Percentiles rank a stretch among this genome's conserved stretches.
These are phyloP conservation scores for Muscina levida DNA, from an alignment of 2,888 invertebrate genomes.

Conservation along the genomic window DNA sequence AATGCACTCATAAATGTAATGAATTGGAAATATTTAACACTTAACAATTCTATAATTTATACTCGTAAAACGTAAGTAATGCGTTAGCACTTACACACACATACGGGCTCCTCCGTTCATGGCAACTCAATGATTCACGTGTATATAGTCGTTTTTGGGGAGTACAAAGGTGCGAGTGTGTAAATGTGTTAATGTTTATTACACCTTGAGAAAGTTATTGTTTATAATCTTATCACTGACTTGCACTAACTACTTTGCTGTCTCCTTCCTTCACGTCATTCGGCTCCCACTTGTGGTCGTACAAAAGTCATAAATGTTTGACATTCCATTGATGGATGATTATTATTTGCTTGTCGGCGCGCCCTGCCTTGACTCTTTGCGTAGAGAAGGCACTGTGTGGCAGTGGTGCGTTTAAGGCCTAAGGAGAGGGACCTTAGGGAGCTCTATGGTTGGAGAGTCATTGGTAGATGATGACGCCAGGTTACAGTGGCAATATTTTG, in stretches of 20 bases:
- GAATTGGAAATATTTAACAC: slow-evolving; percentile 57
- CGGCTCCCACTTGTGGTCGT: too few species aligned
- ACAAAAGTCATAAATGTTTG: slow-evolving; percentile 36
- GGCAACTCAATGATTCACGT: slow-evolving; percentile 50
- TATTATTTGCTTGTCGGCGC: neutral
- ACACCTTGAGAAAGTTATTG: slow-evolving; percentile 21
- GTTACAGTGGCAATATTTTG: too few species aligned
- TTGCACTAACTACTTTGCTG: slow-evolving; percentile 7
- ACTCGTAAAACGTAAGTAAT: slow-evolving; percentile 19
- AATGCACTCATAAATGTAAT: slow-evolving; percentile 55
- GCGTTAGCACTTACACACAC: neutral
- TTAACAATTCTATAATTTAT: slow-evolving; percentile 34
- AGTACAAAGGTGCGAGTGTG: slow-evolving; percentile 1
- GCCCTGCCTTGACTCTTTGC: neutral
- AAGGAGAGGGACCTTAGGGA: neutral
- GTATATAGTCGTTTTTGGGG: too few species aligned
- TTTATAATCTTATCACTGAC: slow-evolving; percentile 29
- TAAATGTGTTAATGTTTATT: slow-evolving; percentile 28
- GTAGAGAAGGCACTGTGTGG: too few species aligned
- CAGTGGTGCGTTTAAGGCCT: neutral
- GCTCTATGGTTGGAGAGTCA: neutral
- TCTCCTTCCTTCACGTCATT: slow-evolving; percentile 4
- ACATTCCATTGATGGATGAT: slow-evolving; percentile 38
- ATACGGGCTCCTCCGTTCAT: slow-evolving; percentile 21
- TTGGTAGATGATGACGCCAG: slow-evolving; percentile 11